Conservation (phyloP, 2,113 vertebrate genomes). For the Gyps fulvus region DNA sequence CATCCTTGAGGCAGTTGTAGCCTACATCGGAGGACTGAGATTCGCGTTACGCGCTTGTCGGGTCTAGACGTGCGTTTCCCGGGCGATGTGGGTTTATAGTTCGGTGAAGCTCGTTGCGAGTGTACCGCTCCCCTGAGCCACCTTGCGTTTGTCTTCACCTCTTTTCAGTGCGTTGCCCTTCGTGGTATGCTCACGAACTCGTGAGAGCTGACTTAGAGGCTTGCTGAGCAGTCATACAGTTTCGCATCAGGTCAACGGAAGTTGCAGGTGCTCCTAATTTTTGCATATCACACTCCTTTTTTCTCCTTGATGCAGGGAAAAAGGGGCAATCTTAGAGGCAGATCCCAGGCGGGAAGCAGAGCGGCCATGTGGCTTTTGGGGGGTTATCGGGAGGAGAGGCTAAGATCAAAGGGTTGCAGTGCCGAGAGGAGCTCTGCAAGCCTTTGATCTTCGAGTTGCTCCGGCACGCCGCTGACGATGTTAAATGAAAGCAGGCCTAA, state of each 20-base stretch:
- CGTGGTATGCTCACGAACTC: fast-evolving
- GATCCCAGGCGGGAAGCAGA: not conserved
- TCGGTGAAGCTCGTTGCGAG: not conserved
- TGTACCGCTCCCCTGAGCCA: not conserved
- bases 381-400: not conserved
- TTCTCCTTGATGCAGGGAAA: not conserved
- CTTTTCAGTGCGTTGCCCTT: not conserved
- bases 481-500: not conserved
- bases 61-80: not conserved
- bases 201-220: not conserved
- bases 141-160: not conserved
- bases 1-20: not conserved
- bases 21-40: too few relatives aligned
- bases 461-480: not conserved
- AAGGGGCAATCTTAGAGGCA: not conserved
- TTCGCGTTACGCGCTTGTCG: not conserved
- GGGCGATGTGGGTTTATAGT: not conserved
- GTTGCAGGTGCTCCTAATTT: not conserved
- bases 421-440: not conserved
- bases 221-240: not conserved
- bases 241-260: not conserved
- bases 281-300: not conserved
- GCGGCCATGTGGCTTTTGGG: not conserved
- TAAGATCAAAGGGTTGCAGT: not conserved
- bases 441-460: not conserved